Evolutionary conservation across 2,888 invertebrate species (phyloP).

Genomic region (Elysia crispata): DNA sequence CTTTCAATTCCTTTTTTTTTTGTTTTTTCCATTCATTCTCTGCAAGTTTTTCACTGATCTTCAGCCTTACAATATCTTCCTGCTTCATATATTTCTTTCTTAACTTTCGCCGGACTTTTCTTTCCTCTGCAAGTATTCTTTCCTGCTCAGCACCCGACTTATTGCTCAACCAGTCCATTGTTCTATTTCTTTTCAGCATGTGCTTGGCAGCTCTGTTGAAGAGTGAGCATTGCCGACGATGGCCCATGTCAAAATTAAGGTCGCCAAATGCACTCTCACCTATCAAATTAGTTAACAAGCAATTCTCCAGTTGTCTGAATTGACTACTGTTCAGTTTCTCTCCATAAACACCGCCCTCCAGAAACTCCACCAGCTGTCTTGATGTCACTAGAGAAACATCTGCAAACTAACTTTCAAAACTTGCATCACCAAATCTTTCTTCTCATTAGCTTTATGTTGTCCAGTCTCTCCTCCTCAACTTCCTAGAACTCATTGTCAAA

Average conservation of each 20-base stretch:
- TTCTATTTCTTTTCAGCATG: constrained; percentile 16
- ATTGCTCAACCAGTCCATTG: neutral
- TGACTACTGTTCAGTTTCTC: neutral
- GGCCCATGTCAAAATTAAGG: neutral
- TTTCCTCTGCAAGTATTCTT: neutral
- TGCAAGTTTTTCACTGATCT: neutral
- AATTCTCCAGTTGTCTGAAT: neutral
- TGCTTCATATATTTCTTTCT: neutral
- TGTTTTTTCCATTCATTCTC: neutral
- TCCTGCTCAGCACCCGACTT: neutral
- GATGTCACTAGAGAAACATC: neutral
- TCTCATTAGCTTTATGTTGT: neutral
- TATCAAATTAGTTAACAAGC: neutral
- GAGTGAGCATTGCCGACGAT: neutral
- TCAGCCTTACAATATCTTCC: constrained; percentile 5
- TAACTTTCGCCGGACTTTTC: neutral
- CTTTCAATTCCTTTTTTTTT: neutral
- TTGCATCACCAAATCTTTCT: neutral
- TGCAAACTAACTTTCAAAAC: neutral
- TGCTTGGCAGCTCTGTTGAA: neutral
- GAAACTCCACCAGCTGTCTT: neutral
- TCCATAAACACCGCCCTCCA: neutral
- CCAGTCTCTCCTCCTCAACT: neutral
- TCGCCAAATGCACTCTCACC: constrained; percentile 15
- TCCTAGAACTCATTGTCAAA: neutral